Percentiles rank a stretch among this genome's conserved stretches.
phyloP scores from a whole-genome alignment of 2,113 vertebrate genomes.

The Litocranius walleri region DNA sequence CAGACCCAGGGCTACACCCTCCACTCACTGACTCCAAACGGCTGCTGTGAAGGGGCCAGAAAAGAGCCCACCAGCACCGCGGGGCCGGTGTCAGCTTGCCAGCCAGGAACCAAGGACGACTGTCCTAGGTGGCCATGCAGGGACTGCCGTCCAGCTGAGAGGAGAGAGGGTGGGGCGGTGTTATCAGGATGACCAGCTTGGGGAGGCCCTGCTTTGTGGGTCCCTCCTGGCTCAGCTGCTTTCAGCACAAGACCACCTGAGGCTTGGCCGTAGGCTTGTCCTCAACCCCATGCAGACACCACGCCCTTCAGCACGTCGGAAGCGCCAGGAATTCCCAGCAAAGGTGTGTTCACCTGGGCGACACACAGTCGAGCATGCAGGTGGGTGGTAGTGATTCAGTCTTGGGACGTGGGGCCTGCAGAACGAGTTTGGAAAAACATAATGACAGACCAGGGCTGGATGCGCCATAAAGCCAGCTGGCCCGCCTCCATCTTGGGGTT shows the following conservation, averaged over 20 bases:
- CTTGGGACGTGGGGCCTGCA: accelerated
- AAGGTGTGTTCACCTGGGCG: neutral
- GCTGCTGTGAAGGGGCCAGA: neutral
- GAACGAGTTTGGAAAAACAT: neutral
- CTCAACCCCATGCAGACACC: neutral
- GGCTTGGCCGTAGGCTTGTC: accelerated
- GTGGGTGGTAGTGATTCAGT: accelerated
- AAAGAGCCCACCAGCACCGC: neutral
- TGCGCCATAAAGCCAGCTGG: neutral
- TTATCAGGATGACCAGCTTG: neutral
- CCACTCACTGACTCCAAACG: accelerated
- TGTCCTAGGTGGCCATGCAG: neutral
- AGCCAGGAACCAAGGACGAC: neutral
- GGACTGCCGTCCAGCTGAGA: neutral
- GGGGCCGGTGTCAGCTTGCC: neutral
- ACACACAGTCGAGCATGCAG: accelerated
- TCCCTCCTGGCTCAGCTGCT: neutral
- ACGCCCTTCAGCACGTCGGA: neutral
- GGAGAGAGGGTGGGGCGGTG: neutral
- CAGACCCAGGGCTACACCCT: neutral
- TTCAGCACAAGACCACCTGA: neutral
- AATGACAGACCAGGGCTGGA: neutral
- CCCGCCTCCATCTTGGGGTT: neutral
- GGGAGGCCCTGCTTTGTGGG: neutral
- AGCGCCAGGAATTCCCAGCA: neutral